Conservation (phyloP, 2,113 vertebrate species). For the Nannobrachium achirus region DNA sequence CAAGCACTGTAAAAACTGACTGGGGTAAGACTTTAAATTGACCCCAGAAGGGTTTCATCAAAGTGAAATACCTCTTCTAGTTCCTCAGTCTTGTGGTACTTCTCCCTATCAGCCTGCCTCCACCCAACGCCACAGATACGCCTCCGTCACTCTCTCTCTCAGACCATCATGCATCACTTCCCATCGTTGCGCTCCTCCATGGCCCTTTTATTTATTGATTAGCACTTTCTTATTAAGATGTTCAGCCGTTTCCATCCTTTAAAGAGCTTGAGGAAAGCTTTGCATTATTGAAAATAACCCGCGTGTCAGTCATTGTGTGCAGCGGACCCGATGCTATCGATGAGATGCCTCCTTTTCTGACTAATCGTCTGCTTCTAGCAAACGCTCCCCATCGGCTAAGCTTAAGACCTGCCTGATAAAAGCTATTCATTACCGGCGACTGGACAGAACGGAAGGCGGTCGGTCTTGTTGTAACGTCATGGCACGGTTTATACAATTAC, state of each 20-base stretch:
- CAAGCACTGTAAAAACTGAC: too few species aligned
- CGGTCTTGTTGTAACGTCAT: too few species aligned
- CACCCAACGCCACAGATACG: neutral
- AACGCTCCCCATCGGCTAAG: slow-evolving; percentile 37
- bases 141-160: slow-evolving; percentile 9
- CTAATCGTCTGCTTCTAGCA: slow-evolving; percentile 49
- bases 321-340: slow-evolving; percentile 21
- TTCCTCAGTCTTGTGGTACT: neutral
- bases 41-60: too few species aligned
- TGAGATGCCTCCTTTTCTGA: slow-evolving; percentile 36
- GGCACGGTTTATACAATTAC: too few species aligned
- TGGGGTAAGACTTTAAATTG: too few species aligned
- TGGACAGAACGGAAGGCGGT: too few species aligned
- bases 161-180: slow-evolving; percentile 52
- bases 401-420: slow-evolving; percentile 36
- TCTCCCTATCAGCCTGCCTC: slow-evolving; percentile 13
- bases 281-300: slow-evolving; percentile 67
- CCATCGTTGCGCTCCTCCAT: slow-evolving; percentile 10
- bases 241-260: slow-evolving; percentile 52
- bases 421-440: neutral
- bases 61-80: neutral
- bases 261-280: slow-evolving; percentile 50
- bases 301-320: slow-evolving; percentile 7
- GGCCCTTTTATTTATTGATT: slow-evolving; percentile 71
- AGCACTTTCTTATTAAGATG: slow-evolving; percentile 54